Base-by-base conservation (phyloP, 2,113 vertebrate genomes). In the Oncorhynchus kisutch region DNA sequence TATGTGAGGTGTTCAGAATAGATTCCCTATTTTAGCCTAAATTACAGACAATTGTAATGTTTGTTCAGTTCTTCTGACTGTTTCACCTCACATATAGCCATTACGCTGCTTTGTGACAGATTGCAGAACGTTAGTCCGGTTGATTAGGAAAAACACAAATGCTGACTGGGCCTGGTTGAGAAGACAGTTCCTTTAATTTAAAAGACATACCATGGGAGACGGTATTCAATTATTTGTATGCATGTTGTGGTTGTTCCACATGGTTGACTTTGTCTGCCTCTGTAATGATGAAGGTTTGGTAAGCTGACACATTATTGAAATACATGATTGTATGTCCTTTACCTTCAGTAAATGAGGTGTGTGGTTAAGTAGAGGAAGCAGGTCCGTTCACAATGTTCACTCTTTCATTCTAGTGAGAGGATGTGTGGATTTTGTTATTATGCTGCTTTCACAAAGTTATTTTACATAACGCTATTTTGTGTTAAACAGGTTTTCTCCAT, bases 141-240 rank as follows among this genome's bases (percentile, higher is more conserved):
- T 5, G 51, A 54, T 54, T 18, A 18, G 51, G 51, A 18, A 54
- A 45, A 54, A 54, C 49, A 54, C 51, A 54, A 54, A 54, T 18
- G 51, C 51, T 18, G 3, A 54, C 16, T 0, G 51, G 51, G 16
- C 16, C 51, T 54, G 51, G 4, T 54, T 14, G 3, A 54, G 51
- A 54, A 54, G 60, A 22, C 24, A 64, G 60, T 64, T 64, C 60
- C 22, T 16, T 76, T 75, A 78, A 75, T 59, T 73, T 75, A 71
- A 73, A 76, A 84, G 78, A 51, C 70, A 77, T 77, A 79, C 75
- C 70, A 67, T 84, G 27, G 80, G 81, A 86, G 84, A 85, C 72
- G 75, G 51, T 81, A 80, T 68, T 83, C 77, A 80, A 31, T 57
- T 76, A 82, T 77, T 69, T 80, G 25, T 78, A 49, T 83, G 82